These are phyloP conservation scores for Centropristis striata DNA, from an alignment of 2,113 vertebrate genomes.

Conservation along the genomic window DNA sequence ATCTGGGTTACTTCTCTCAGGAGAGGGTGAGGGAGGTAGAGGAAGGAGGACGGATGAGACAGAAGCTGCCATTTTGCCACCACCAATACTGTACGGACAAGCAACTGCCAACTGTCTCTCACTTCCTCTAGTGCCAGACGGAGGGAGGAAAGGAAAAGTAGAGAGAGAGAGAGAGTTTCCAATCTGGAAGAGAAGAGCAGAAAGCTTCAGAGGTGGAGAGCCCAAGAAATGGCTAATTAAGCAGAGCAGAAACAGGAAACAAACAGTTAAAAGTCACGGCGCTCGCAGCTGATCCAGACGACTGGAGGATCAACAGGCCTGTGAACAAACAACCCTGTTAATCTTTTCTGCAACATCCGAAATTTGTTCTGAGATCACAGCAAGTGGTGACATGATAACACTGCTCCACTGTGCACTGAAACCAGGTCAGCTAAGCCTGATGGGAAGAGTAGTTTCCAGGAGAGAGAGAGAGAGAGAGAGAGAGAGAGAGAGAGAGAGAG, in stretches of 20 bases:
- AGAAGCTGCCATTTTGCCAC: slow-evolving; percentile 78
- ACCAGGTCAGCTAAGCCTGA: slow-evolving; percentile 74
- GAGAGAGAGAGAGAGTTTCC: slow-evolving; percentile 13
- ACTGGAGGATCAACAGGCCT: slow-evolving; percentile 57
- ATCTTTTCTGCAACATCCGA: slow-evolving; percentile 45
- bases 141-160: slow-evolving; percentile 14
- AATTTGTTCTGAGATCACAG: slow-evolving; percentile 52
- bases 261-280: slow-evolving; percentile 19
- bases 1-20: slow-evolving; percentile 89
- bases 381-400: slow-evolving; percentile 46
- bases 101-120: slow-evolving; percentile 64
- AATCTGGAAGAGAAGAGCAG: slow-evolving; percentile 45
- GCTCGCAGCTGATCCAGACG: slow-evolving; percentile 33
- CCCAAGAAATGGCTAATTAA: slow-evolving; percentile 20
- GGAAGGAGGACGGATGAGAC: slow-evolving; percentile 74
- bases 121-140: slow-evolving; percentile 58
- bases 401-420: slow-evolving; percentile 61
- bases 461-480: slow-evolving; percentile 19
- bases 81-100: slow-evolving; percentile 60
- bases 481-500: slow-evolving; percentile 31
- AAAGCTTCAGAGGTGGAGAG: neutral
- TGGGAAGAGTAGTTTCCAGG: slow-evolving; percentile 63
- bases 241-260: slow-evolving; percentile 25
- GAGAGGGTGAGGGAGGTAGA: slow-evolving; percentile 82
- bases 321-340: slow-evolving; percentile 46